Evolutionary conservation across 2,888 invertebrate species (phyloP).

Genomic region (Glaucopsyche alexis): DNA sequence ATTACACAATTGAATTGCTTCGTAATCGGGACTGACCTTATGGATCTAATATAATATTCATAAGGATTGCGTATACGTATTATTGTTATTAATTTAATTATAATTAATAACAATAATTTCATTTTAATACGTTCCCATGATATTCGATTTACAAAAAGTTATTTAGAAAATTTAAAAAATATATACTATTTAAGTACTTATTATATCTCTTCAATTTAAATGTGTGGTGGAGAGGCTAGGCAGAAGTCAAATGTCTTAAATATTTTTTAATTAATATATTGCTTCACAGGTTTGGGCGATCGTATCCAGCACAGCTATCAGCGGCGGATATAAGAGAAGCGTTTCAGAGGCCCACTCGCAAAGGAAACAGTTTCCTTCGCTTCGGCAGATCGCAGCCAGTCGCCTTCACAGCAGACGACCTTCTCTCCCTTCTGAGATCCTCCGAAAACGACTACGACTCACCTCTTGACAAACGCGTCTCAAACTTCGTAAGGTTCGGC

Average conservation of each 20-base stretch:
- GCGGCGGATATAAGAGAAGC: conserved; percentile 65
- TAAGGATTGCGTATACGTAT: conserved; percentile 8
- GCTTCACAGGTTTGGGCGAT: conserved; percentile 63
- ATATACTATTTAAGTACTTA: too few relatives aligned
- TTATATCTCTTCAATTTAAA: background rate
- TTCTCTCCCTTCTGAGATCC: conserved; percentile 58
- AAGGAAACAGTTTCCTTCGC: conserved; percentile 68
- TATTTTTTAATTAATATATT: background rate
- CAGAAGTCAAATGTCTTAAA: background rate
- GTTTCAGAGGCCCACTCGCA: conserved; percentile 55
- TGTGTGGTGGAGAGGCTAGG: too few relatives aligned
- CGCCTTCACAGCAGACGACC: conserved; percentile 61
- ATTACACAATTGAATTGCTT: background rate
- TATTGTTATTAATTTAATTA: too few relatives aligned
- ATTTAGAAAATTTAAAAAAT: background rate
- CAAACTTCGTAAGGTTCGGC: conserved; percentile 24
- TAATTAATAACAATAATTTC: too few relatives aligned
- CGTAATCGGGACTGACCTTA: too few relatives aligned
- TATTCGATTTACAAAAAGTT: conserved; percentile 6
- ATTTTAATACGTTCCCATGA: background rate
- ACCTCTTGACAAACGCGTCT: conserved; percentile 55
- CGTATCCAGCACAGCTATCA: conserved; percentile 65
- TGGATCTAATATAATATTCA: background rate
- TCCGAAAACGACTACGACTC: conserved; percentile 66
- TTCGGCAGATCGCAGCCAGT: conserved; percentile 67